Conservation (phyloP, 2,888 invertebrate genomes). For the Melipona bicolor region DNA sequence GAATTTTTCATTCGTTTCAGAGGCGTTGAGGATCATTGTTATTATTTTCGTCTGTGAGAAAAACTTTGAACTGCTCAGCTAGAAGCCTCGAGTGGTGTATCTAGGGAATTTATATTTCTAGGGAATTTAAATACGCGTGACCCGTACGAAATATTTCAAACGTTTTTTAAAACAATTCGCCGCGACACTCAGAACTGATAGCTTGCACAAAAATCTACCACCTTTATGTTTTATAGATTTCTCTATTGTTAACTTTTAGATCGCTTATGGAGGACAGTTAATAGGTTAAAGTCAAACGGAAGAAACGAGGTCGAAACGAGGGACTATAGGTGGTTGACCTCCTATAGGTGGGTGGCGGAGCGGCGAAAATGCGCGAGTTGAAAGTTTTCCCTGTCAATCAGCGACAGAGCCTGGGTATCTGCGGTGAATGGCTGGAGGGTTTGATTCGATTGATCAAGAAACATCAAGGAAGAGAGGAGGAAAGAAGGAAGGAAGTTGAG, state of each 20-base stretch:
- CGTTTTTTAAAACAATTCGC: too few relatives aligned
- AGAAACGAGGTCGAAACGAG: conserved; percentile 15
- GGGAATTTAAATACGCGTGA: too few relatives aligned
- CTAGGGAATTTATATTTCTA: too few relatives aligned
- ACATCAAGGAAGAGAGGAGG: conserved; percentile 48
- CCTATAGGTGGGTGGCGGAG: neutral
- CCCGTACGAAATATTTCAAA: too few relatives aligned
- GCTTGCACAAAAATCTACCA: neutral
- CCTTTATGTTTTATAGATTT: too few relatives aligned
- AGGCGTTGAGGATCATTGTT: too few relatives aligned
- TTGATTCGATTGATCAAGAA: conserved; percentile 76
- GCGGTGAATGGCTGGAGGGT: conserved; percentile 74
- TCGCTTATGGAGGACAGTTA: neutral
- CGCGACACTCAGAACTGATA: too few relatives aligned
- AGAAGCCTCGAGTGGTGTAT: too few relatives aligned
- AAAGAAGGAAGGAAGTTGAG: neutral
- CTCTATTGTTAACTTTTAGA: neutral
- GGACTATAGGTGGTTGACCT: conserved; percentile 6
- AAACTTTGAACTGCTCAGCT: too few relatives aligned
- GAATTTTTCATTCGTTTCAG: neutral
- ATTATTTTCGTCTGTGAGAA: too few relatives aligned
- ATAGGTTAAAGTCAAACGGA: neutral
- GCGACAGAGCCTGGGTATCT: conserved; percentile 58
- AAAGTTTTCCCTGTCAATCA: conserved; percentile 79
- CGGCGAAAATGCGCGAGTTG: conserved; percentile 27